Conservation (phyloP, 2,888 invertebrate species). For the Eupithecia centaureata region DNA sequence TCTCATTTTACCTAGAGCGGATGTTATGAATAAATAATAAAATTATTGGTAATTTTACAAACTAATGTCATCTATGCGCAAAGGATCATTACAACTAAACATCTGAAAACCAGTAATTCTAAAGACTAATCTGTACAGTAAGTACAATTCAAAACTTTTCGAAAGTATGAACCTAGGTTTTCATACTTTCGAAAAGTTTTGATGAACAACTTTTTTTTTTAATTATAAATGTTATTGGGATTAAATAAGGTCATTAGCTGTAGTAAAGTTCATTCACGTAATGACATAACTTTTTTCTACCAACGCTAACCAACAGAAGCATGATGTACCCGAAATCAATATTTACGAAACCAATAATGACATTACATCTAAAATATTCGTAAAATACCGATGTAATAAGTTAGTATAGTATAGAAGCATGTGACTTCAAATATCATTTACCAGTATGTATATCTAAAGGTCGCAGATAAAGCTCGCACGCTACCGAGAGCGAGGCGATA, state of each 20-base stretch:
- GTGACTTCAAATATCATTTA: constrained; percentile 25
- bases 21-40: too few species aligned
- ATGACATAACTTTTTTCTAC: not conserved
- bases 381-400: not conserved
- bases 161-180: too few species aligned
- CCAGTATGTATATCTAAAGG: constrained; percentile 19
- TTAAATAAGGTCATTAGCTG: not conserved
- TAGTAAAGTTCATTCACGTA: not conserved
- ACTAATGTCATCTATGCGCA: not conserved
- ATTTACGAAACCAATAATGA: constrained; percentile 1
- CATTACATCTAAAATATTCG: not conserved
- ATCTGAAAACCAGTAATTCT: not conserved
- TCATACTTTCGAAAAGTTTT: too few species aligned
- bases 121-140: not conserved
- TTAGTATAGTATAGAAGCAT: not conserved
- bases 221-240: too few species aligned
- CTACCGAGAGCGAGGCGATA: constrained; percentile 18
- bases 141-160: too few species aligned
- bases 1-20: not conserved
- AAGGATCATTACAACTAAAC: not conserved
- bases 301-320: not conserved
- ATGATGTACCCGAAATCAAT: not conserved
- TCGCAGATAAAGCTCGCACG: constrained; percentile 19
- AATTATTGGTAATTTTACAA: too few species aligned
- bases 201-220: too few species aligned